Conservation (phyloP, 2,888 invertebrate genomes). For the Drepanosiphum platanoidis region DNA sequence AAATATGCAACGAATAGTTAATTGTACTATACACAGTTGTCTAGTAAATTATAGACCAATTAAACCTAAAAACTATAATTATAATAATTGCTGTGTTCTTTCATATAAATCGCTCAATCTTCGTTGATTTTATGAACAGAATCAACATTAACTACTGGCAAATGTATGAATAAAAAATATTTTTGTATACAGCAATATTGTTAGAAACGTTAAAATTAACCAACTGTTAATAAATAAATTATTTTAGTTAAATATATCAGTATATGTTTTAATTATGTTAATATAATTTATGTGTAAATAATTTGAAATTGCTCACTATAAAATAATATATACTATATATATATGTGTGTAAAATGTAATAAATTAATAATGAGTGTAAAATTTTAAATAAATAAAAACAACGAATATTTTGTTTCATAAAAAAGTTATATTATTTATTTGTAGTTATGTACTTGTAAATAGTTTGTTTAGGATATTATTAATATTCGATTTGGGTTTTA, state of each 20-base stretch:
- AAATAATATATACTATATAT: too few relatives aligned
- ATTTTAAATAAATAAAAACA: conserved; percentile 34
- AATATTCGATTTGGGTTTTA: too few relatives aligned
- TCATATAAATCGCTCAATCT: conserved; percentile 31
- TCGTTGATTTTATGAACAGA: conserved; percentile 23
- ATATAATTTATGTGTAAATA: conserved; percentile 38
- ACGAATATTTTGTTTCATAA: conserved; percentile 29
- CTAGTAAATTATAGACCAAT: not conserved
- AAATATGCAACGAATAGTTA: conserved; percentile 46
- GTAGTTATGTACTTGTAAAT: not conserved
- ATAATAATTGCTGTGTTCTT: not conserved
- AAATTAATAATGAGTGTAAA: not conserved
- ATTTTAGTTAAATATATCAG: not conserved
- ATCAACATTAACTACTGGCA: conserved; percentile 36
- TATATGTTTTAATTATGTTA: conserved; percentile 8
- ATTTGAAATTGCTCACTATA: conserved; percentile 51
- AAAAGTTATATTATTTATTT: not conserved
- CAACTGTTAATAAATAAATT: not conserved
- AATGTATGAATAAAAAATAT: not conserved
- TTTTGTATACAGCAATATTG: not conserved
- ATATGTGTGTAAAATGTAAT: not conserved
- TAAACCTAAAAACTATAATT: conserved; percentile 14
- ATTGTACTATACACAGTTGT: not conserved
- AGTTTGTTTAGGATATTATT: too few relatives aligned
- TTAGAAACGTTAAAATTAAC: too few relatives aligned